A percentile compares a stretch with the other conserved stretches of the same genome.
These are phyloP conservation scores for Tromatobia lineatoria DNA, from an alignment of 2,888 invertebrate genomes.

Conservation along the genomic window DNA sequence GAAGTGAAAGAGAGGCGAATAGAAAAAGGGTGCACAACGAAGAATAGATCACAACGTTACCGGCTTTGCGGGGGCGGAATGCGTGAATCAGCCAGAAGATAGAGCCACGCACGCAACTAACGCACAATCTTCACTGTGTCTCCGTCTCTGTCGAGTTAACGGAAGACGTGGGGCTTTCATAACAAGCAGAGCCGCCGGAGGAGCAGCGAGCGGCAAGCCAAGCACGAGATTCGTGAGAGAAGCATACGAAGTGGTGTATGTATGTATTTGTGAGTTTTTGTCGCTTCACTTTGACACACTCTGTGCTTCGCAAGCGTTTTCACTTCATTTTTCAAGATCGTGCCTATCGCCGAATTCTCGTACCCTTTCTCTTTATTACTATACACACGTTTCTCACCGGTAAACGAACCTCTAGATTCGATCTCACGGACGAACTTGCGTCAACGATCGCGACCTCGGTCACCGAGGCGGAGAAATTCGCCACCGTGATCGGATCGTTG, in stretches of 20 bases:
- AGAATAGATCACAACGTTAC: slow-evolving; percentile 74
- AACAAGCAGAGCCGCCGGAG: slow-evolving; percentile 48
- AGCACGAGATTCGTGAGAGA: slow-evolving; percentile 23
- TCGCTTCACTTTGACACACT: slow-evolving; percentile 16
- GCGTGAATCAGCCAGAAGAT: slow-evolving; percentile 77
- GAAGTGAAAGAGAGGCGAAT: not conserved
- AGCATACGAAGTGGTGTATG: not conserved
- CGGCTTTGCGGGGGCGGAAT: slow-evolving; percentile 75
- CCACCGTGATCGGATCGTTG: slow-evolving; percentile 38
- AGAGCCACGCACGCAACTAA: slow-evolving; percentile 77
- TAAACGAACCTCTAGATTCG: slow-evolving; percentile 52
- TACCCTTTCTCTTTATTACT: slow-evolving; percentile 62
- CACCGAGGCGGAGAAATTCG: slow-evolving; percentile 54
- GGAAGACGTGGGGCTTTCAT: slow-evolving; percentile 56
- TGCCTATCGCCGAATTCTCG: slow-evolving; percentile 45
- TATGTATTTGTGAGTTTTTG: slow-evolving; percentile 11
- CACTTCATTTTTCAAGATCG: slow-evolving; percentile 32
- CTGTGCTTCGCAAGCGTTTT: slow-evolving; percentile 19
- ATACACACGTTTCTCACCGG: slow-evolving; percentile 30
- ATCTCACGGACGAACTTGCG: slow-evolving; percentile 64
- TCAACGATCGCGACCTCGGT: slow-evolving; percentile 66
- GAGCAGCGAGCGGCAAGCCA: not conserved
- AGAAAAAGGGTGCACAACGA: not conserved
- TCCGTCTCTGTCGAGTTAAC: slow-evolving; percentile 22
- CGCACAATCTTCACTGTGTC: slow-evolving; percentile 51